phyloP scores from a whole-genome alignment of 1,140 invertebrate genomes.

The Hyposmocoma kahamanoa region DNA sequence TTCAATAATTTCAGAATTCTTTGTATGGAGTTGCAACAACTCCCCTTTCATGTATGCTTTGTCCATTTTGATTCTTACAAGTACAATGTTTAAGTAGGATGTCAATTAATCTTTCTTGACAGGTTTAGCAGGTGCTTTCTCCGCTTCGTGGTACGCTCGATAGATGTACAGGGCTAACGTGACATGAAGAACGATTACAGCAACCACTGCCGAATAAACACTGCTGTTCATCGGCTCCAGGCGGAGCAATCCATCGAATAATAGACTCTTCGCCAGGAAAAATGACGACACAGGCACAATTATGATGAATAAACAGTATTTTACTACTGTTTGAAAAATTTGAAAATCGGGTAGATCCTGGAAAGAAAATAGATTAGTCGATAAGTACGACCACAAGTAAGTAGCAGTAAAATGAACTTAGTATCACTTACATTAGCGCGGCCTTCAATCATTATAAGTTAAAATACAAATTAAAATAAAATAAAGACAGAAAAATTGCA shows the following conservation, averaged over 20 bases:
- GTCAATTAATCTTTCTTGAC: slow-evolving; percentile 60
- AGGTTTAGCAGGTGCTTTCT: slow-evolving; percentile 50
- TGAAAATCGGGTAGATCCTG: slow-evolving; percentile 74
- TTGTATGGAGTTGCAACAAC: slow-evolving; percentile 61
- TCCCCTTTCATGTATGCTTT: slow-evolving; percentile 64
- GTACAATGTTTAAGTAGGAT: slow-evolving; percentile 9
- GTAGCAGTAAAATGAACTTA: neutral
- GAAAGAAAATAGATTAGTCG: slow-evolving; percentile 25
- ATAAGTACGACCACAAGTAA: neutral
- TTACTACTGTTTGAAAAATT: slow-evolving; percentile 77
- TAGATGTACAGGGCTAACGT: slow-evolving; percentile 86
- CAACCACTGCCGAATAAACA: slow-evolving; percentile 82
- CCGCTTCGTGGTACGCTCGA: slow-evolving; percentile 78
- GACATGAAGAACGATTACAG: slow-evolving; percentile 81
- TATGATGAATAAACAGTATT: slow-evolving; percentile 78
- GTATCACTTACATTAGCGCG: slow-evolving; percentile 63
- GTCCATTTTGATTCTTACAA: slow-evolving; percentile 47
- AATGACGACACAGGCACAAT: slow-evolving; percentile 77
- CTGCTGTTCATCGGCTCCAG: slow-evolving; percentile 79
- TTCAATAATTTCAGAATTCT: slow-evolving; percentile 53
- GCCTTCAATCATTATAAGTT: slow-evolving; percentile 73
- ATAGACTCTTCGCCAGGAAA: slow-evolving; percentile 73
- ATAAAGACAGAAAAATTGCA: too few species aligned
- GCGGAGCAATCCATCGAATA: slow-evolving; percentile 75
- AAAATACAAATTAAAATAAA: too few species aligned